Evolutionary conservation across 2,113 vertebrate genomes (phyloP), one percentile per base, ranked within the genome.

Genomic region (Mustelus asterias): DNA sequence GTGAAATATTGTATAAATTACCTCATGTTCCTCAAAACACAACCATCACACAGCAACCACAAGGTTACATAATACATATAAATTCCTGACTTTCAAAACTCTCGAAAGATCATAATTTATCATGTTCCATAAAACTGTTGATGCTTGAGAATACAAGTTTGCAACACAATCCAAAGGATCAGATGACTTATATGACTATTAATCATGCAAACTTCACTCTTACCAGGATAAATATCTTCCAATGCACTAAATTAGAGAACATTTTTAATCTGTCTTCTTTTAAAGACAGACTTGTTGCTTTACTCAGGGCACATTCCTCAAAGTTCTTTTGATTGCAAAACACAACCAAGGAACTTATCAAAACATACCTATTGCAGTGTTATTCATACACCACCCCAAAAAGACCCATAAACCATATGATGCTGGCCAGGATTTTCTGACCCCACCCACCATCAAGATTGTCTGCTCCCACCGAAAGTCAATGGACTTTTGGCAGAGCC

Each of bases 51-150:
- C 26, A 65, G 89, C n/a, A n/a, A 93, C 63, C 60, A 65, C 89
- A 93, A 92, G 60, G 29, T 33, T 93, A 93, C 89, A 93, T n/a
- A 24, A 6, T 65, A 93, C 89, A 93, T n/a, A 33, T 93, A 93
- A 93, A 93, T 93, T 93, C 89, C 60, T 93, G 58, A 93, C 89
- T 93, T 93, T 93, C 54, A 93, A 93, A 65, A 65, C 89, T 93
- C 89, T 93, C 60, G 22, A 65, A 93, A 93, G 60, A 37, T 37
- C n/a, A 20, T 93, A 93, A 93, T 93, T 93, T 67, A 93, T 65
- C 60, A 65, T 93, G 89, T 93, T 93, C 80, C 89, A 93, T 65
- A 93, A 93, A 93, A 93, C 58, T 65, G 89, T 93, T 65, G 89
- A 92, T 93, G 58, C 60, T 93, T 67, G 60, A 93, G 60, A 93